These are phyloP conservation scores for Mesorhabditis spiculigera DNA, from an alignment of 2,888 invertebrate species.

Conservation along the genomic window DNA sequence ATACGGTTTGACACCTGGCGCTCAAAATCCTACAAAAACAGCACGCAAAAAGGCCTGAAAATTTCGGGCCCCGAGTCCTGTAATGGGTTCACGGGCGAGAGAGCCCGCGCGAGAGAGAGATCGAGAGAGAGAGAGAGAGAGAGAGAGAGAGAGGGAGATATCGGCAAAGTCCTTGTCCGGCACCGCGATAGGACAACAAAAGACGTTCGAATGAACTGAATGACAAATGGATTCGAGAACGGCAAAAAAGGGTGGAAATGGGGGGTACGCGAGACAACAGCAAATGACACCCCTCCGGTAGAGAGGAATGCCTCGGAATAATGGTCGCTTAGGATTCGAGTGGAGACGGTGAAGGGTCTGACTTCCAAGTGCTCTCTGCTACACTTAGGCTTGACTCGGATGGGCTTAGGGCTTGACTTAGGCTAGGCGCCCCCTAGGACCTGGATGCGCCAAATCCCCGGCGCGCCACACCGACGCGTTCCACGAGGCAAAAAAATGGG, in stretches of 20 bases:
- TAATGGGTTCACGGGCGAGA: not conserved
- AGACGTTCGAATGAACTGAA: not conserved
- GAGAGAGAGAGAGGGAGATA: not conserved
- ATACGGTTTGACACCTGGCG: too few species aligned
- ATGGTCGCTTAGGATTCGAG: too few species aligned
- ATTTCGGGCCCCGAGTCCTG: not conserved
- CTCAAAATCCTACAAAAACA: too few species aligned
- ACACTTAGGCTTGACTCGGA: not conserved
- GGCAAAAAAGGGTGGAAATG: conserved; percentile 8
- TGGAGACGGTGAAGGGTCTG: too few species aligned
- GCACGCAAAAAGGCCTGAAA: too few species aligned
- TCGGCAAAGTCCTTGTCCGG: too few species aligned
- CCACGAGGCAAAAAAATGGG: too few species aligned
- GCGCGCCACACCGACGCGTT: too few species aligned
- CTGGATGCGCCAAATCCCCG: too few species aligned
- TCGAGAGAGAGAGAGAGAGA: conserved; percentile 1
- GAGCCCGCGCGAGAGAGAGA: too few species aligned
- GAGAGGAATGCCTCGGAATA: not conserved
- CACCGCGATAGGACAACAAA: not conserved
- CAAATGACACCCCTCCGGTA: not conserved
- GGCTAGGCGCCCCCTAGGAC: too few species aligned
- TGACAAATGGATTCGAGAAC: conserved; percentile 5
- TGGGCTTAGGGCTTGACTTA: too few species aligned
- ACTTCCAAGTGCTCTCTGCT: not conserved
- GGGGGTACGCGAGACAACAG: not conserved